Percentiles rank a stretch among this genome's conserved stretches.
Conservation (phyloP, 1,140 invertebrate genomes). For the Drosophila miranda region DNA sequence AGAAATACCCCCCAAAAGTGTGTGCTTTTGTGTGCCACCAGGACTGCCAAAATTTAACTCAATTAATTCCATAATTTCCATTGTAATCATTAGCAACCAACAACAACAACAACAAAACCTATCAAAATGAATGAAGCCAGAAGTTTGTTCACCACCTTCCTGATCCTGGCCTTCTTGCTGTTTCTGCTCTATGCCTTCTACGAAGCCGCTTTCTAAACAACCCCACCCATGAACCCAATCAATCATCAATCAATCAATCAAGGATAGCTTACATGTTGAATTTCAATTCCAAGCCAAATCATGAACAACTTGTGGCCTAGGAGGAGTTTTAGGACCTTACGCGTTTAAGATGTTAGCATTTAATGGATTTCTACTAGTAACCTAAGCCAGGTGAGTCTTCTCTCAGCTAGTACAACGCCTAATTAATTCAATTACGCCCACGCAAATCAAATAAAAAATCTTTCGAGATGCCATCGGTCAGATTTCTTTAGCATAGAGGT, state of each 20-base stretch:
- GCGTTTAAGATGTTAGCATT: conserved; percentile 76
- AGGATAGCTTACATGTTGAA: conserved; percentile 76
- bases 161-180: conserved; percentile 75
- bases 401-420: conserved; percentile 1
- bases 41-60: conserved; percentile 15
- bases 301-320: conserved; percentile 40
- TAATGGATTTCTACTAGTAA: conserved; percentile 76
- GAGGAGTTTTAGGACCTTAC: conserved; percentile 64
- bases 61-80: conserved; percentile 28
- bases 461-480: neutral
- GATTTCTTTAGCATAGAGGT: neutral
- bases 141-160: conserved; percentile 81
- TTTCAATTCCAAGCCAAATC: conserved; percentile 67
- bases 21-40: conserved; percentile 24
- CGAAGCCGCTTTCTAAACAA: conserved; percentile 73
- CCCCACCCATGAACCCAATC: conserved; percentile 21
- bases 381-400: conserved; percentile 67
- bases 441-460: conserved; percentile 8
- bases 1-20: conserved; percentile 21
- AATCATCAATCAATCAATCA: conserved; percentile 40
- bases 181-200: conserved; percentile 78
- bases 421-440: conserved; percentile 43
- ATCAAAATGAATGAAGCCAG: conserved; percentile 80
- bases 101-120: conserved; percentile 41
- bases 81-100: conserved; percentile 34